A percentile compares a stretch with the other conserved stretches of the same genome.
These are phyloP conservation scores for Corvus hawaiiensis DNA, from an alignment of 2,113 vertebrate genomes.

Conservation along the genomic window DNA sequence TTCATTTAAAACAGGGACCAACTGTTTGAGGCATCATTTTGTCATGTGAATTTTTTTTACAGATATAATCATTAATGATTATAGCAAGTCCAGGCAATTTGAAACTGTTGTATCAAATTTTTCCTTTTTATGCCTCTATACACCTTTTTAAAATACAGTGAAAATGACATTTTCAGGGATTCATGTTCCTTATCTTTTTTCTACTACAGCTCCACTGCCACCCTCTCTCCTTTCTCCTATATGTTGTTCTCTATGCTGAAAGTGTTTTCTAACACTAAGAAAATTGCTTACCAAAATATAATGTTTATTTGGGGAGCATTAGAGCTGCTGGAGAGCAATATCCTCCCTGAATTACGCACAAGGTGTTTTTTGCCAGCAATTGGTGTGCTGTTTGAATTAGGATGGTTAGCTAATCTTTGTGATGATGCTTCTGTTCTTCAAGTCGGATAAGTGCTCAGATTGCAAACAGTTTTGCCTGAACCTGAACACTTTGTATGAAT, in stretches of 20 bases:
- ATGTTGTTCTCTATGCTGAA: background rate
- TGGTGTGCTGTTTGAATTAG: background rate
- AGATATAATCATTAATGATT: background rate
- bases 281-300: background rate
- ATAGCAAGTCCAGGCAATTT: background rate
- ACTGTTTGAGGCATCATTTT: background rate
- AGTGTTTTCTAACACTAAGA: background rate
- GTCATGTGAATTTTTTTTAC: background rate
- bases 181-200: background rate
- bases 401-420: background rate
- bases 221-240: background rate
- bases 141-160: background rate
- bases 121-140: background rate
- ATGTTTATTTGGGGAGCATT: background rate
- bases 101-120: background rate
- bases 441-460: background rate
- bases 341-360: background rate
- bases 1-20: background rate
- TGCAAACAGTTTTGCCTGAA: background rate
- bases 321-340: background rate
- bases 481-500: background rate
- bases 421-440: background rate
- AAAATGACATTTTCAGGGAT: background rate
- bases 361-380: background rate
- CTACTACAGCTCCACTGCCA: background rate